Percentiles rank a stretch among this genome's conserved stretches.
phyloP scores from a whole-genome alignment of 2,888 invertebrate species.

The Drosophila atripex region DNA sequence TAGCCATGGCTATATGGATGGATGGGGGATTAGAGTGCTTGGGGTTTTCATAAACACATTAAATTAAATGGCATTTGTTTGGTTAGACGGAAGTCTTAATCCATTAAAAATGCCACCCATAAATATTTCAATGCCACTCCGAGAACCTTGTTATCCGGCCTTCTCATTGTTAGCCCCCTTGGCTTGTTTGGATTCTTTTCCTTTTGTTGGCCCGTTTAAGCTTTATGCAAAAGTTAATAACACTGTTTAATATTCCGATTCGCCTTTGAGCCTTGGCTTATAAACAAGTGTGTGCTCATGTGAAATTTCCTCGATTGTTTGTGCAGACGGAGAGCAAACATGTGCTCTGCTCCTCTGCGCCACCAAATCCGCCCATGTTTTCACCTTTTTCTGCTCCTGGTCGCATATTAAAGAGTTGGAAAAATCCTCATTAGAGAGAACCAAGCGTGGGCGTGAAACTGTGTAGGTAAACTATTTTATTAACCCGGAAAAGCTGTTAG shows the following conservation, averaged over 20 bases:
- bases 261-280: slow-evolving; percentile 23
- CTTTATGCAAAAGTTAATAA: slow-evolving; percentile 37
- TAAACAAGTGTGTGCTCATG: slow-evolving; percentile 26
- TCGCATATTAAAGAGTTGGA: slow-evolving; percentile 10
- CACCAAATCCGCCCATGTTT: slow-evolving; percentile 31
- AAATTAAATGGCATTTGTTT: slow-evolving; percentile 82
- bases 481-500: slow-evolving; percentile 67
- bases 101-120: slow-evolving; percentile 62
- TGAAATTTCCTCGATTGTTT: slow-evolving; percentile 54
- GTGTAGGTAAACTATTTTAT: slow-evolving; percentile 66
- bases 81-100: slow-evolving; percentile 48
- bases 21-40: slow-evolving; percentile 56
- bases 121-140: slow-evolving; percentile 27
- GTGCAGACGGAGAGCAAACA: slow-evolving; percentile 71
- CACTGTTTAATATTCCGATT: slow-evolving; percentile 38
- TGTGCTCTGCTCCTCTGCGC: too few species aligned
- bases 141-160: too few species aligned
- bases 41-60: slow-evolving; percentile 80
- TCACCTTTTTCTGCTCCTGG: slow-evolving; percentile 21
- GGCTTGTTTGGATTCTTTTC: slow-evolving; percentile 7
- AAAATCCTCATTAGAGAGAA: slow-evolving; percentile 37
- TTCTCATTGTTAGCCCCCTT: too few species aligned
- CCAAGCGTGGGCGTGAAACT: slow-evolving; percentile 56
- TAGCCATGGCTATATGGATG: not conserved
- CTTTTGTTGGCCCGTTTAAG: slow-evolving; percentile 3